Evolutionary conservation across 1,140 invertebrate species (phyloP), one percentile per base, ranked within the genome.

Genomic region (Cryptotermes secundus): DNA sequence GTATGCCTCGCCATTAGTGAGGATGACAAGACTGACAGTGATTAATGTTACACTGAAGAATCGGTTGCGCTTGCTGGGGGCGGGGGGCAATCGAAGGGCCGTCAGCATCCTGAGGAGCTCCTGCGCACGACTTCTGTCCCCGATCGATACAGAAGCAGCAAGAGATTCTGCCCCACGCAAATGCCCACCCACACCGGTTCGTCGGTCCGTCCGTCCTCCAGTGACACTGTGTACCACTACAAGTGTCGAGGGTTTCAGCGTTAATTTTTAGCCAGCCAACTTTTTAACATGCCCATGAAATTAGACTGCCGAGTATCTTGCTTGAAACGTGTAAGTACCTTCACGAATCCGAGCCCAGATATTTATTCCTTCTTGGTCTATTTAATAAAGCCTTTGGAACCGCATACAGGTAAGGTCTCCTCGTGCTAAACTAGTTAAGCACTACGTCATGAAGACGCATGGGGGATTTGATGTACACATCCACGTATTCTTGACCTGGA

Each of bases 21-120:
- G 59, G n/a, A 72, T 72, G 59, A 72, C 59, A 72, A n/a, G 7
- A 72, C 24, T 72, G 59, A 72, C 59, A 72, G 31, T 72, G 59
- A 72, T 72, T 72, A 72, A 72, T 72, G 59, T 72, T 7, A 72
- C 59, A 72, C 59, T 10, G 26, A 72, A 72, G 59, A 72, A n/a
- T 72, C 31, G 16, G 59, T n/a, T 72, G 26, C 31, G 59, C 31
- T 26, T 26, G 7, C 53, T 9, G 53, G 38, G 12, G 4, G 38
- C 38, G 12, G n/a, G n/a, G n/a, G n/a, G n/a, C n/a, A 38, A 59
- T 26, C 6, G 59, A 72, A 72, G 59, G 26, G n/a, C 59, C 59
- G 16, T 16, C 59, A n/a, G 59, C 7, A 72, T 72, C 59, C 59
- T 14, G 59, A n/a, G 59, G 26, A 9, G 59, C 59, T 72, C 31